Percentiles rank a stretch among this genome's conserved stretches.
These are phyloP conservation scores for Eudyptes chrysolophus DNA, from an alignment of 2,113 vertebrate species.

Conservation along the genomic window DNA sequence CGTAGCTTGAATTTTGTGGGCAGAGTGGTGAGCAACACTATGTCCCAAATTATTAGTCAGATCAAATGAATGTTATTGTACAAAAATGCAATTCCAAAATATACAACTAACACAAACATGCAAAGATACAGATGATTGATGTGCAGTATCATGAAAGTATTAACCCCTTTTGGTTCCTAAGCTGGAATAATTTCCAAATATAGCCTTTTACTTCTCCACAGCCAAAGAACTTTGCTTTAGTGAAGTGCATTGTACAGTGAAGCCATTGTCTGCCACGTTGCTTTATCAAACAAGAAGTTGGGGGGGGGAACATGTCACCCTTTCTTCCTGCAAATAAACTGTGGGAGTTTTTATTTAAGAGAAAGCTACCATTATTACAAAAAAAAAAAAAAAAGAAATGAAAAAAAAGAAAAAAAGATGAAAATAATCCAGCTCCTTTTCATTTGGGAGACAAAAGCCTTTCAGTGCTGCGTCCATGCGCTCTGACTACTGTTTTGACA, in stretches of 20 bases:
- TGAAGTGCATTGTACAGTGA: neutral
- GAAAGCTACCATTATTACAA: neutral
- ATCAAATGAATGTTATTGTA: neutral
- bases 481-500: constrained; percentile 65
- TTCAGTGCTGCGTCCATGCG: constrained; percentile 25
- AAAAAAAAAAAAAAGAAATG: neutral
- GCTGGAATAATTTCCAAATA: neutral
- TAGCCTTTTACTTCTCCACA: neutral
- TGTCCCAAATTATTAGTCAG: neutral
- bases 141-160: neutral
- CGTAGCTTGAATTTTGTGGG: neutral
- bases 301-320: neutral
- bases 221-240: neutral
- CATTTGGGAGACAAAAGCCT: constrained; percentile 65
- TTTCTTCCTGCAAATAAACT: constrained; percentile 34
- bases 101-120: neutral
- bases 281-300: neutral
- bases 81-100: neutral
- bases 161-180: neutral
- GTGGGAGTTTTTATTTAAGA: neutral
- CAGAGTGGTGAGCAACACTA: neutral
- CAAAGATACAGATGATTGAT: neutral
- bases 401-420: neutral
- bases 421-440: constrained; percentile 48
- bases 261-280: constrained; percentile 15